These are phyloP conservation scores for Drosophila heteroneura DNA, from an alignment of 2,888 invertebrate genomes.

Conservation along the genomic window DNA sequence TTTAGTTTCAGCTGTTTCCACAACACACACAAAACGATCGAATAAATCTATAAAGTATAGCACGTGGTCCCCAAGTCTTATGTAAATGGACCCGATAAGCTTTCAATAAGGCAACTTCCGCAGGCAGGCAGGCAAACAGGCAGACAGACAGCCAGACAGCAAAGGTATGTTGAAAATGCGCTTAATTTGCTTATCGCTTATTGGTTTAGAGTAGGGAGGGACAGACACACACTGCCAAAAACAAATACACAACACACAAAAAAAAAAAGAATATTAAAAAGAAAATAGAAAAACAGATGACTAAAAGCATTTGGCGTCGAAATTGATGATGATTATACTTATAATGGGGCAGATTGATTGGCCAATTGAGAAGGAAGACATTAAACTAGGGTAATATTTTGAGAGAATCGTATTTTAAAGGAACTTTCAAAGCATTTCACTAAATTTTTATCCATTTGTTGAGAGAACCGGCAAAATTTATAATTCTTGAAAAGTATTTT, in stretches of 20 bases:
- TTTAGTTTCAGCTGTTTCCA: slow-evolving; percentile 64
- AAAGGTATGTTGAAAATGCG: slow-evolving; percentile 60
- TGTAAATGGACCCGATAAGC: slow-evolving; percentile 65
- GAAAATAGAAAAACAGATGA: slow-evolving; percentile 65
- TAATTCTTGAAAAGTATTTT: not conserved
- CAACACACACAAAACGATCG: not conserved
- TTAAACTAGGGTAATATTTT: not conserved
- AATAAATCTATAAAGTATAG: slow-evolving; percentile 9
- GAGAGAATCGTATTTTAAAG: not conserved
- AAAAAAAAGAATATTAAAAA: not conserved
- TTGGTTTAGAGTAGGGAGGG: slow-evolving; percentile 12
- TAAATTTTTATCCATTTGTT: not conserved
- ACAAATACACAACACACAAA: not conserved
- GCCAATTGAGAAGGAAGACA: slow-evolving; percentile 15
- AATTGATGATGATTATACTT: slow-evolving; percentile 49
- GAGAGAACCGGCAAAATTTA: not conserved
- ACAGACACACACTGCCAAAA: slow-evolving; percentile 1
- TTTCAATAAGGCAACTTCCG: slow-evolving; percentile 54
- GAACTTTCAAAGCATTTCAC: not conserved
- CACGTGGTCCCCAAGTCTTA: slow-evolving; percentile 39
- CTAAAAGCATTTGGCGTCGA: slow-evolving; percentile 72
- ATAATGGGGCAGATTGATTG: slow-evolving; percentile 32
- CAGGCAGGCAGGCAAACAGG: not conserved
- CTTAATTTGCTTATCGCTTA: slow-evolving; percentile 64
- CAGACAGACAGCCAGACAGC: not conserved